phyloP scores from a whole-genome alignment of 2,113 vertebrate genomes.

The Neolamprologus tretocephalus region DNA sequence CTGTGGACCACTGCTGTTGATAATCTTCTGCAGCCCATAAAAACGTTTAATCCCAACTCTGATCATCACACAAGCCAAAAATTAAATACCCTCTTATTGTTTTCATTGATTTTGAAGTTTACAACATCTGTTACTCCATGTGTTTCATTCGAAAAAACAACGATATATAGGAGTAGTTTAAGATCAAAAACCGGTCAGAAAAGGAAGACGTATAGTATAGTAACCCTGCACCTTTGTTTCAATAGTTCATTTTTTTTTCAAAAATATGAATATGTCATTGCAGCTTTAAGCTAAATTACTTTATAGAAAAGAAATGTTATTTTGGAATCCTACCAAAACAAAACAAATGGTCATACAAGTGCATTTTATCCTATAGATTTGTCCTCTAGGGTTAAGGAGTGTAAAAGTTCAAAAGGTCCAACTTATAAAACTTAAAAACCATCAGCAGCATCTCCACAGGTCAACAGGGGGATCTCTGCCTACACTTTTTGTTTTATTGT shows the following conservation, averaged over 20 bases:
- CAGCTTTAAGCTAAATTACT: background rate
- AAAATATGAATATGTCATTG: background rate
- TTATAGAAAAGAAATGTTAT: background rate
- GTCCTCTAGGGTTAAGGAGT: background rate
- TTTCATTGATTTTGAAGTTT: background rate
- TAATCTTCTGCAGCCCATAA: background rate
- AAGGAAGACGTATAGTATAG: background rate
- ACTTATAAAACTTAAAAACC: conserved; percentile 18
- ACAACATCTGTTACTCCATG: background rate
- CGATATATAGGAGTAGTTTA: background rate
- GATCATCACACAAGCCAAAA: background rate
- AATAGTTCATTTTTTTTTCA: background rate
- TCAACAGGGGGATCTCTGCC: background rate
- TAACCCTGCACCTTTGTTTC: background rate
- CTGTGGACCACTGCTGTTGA: background rate
- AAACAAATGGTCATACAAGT: background rate
- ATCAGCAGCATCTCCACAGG: background rate
- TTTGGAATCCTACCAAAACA: background rate
- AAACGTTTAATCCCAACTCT: background rate
- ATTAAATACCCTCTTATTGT: background rate
- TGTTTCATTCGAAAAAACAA: background rate
- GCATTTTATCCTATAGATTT: background rate
- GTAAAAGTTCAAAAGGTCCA: background rate
- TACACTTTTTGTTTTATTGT: background rate
- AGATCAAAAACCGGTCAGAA: background rate